Evolutionary conservation across 1,140 invertebrate species (phyloP).

Genomic region (Procambarus clarkii): DNA sequence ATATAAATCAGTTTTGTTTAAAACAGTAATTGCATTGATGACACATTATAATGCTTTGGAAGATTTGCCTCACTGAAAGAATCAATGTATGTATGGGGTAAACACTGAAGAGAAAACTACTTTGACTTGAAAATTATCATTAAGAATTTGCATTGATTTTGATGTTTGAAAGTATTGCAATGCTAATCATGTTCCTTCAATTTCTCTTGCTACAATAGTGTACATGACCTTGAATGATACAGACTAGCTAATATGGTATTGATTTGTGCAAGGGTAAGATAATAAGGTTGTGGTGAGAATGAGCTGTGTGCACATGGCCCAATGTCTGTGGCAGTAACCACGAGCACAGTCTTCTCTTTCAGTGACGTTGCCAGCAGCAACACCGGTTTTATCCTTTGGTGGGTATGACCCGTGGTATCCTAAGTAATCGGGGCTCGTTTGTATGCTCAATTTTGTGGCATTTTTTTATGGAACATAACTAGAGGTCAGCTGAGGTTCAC

Average conservation of each 20-base stretch:
- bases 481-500: conserved; percentile 30
- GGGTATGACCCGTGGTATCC: conserved; percentile 51
- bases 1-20: background rate
- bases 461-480: background rate
- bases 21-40: background rate
- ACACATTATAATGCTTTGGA: background rate
- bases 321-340: conserved; percentile 48
- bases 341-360: conserved; percentile 63
- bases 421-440: conserved; percentile 36
- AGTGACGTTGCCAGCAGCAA: conserved; percentile 62
- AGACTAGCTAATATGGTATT: background rate
- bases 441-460: conserved; percentile 29
- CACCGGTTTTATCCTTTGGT: conserved; percentile 66
- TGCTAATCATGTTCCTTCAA: background rate
- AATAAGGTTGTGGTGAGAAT: conserved; percentile 23
- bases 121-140: background rate
- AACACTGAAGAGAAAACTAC: background rate
- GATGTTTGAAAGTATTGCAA: background rate
- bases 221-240: conserved; percentile 32
- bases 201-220: background rate
- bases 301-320: conserved; percentile 49
- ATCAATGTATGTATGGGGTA: background rate
- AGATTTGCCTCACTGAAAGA: background rate
- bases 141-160: background rate
- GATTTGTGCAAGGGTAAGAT: background rate